Base-by-base conservation (phyloP, 2,797 vertebrate species). In the Silurus lanzhouensis region DNA sequence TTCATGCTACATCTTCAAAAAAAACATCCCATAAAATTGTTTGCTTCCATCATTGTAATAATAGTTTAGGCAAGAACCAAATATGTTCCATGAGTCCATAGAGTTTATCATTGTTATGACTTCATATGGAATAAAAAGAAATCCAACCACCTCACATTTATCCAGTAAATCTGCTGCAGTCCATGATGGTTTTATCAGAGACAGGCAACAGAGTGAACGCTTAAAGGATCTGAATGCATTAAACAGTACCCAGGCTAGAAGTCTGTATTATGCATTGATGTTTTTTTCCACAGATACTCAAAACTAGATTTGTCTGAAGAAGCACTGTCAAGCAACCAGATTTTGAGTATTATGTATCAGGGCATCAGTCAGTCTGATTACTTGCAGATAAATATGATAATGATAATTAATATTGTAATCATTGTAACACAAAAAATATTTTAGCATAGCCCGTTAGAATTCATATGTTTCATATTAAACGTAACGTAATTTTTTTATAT, bases 161-260 rank as follows among this genome's bases (percentile, higher is more conserved):
- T 27, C 8, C 13, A 14, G n/a, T 61, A n/a, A 79, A n/a, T 13
- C 17, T 44, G 14, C 60, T 64, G 44, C 60, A 64, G 48, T 48
- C 78, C 44, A 66, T 17, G 19, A 79, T 46, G 38, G 22, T 80
- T 64, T 9, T 80, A 61, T 48, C 60, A 48, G 44, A 80, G 78
- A 64, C 61, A 25, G n/a, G 27, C 15, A 66, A 52, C n/a, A 81
- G 44, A 19, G 44, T 52, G 44, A 66, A 13, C 17, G 15, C n/a
- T 25, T 80, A 48, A 80, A 64, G 13, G 22, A 80, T 61, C 13
- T 66, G 60, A 80, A 80, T 80, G 61, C 22, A 66, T 48, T 46
- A 64, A 80, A 64, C 77, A 64, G 13, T 48, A 48, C n/a, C 13
- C 61, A 66, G 58, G 22, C 14, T 6, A 27, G 46, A 66, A 44